Conservation (phyloP, 2,113 vertebrate species). For the Calidris pugnax region DNA sequence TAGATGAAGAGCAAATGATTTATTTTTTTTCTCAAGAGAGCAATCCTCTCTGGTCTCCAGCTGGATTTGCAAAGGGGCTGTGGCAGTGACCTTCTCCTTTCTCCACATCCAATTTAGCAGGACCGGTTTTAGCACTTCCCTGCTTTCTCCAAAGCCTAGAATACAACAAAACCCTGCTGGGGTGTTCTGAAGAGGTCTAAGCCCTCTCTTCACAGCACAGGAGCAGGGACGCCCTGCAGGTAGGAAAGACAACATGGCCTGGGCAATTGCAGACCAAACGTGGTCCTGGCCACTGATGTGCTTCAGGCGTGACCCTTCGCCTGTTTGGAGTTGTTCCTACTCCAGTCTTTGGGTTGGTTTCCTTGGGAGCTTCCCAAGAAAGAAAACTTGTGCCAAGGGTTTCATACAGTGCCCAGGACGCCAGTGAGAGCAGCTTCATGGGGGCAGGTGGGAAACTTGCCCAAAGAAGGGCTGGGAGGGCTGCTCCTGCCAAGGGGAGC, state of each 20-base stretch:
- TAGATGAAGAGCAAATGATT: background rate
- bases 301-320: background rate
- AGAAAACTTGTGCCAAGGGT: background rate
- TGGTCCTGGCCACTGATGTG: background rate
- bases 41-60: background rate
- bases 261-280: background rate
- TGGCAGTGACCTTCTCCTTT: background rate
- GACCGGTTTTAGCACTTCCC: background rate
- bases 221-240: background rate
- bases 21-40: background rate
- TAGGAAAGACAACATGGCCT: background rate
- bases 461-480: background rate
- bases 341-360: background rate
- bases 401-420: background rate
- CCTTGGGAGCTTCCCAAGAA: background rate
- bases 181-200: background rate
- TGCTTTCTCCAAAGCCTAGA: background rate
- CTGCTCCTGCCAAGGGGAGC: background rate
- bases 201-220: background rate
- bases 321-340: background rate
- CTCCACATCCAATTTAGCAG: background rate
- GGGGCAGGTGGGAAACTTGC: background rate
- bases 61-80: background rate
- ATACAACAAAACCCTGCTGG: background rate
- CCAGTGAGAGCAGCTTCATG: background rate